Evolutionary conservation across 2,888 invertebrate genomes (phyloP), one percentile per base, ranked within the genome.

Genomic region (Subacronicta megacephala): DNA sequence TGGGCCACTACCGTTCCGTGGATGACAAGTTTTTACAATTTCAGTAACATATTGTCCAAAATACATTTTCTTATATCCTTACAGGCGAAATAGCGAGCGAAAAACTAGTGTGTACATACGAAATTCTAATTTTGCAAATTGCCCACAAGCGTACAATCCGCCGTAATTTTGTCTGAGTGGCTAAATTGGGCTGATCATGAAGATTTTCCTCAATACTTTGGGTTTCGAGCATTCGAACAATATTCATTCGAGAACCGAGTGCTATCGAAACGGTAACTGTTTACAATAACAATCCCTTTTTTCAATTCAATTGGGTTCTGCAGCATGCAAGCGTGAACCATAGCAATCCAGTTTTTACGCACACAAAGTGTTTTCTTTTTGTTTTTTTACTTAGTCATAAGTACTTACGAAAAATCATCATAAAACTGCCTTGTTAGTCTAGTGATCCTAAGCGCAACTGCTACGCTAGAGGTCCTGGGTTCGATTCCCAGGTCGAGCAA

Each of bases 271-370:
- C 55, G 43, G 71, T 54, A 46, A 72, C 59, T 43, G 68, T 29
- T n/a, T 47, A 56, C 53, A 69, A 69, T 69, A 74, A 65, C 77
- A 59, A 75, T 77, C 47, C 64, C n/a, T n/a, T 60, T 74, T 71
- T 57, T 59, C 77, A 60, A 67, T 75, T 63, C 56, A 38, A 17
- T 31, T 45, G 17, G 53, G 57, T 47, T 47, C 52, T 46, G 23
- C 45, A 12, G 57, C 60, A 62, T 61, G 62, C 70, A 53, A 56
- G 60, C 45, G 55, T 40, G 51, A 54, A 63, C 52, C 53, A 13
- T 13, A 46, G 58, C 74, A 74, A 77, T 74, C 66, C 72, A 62
- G 51, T 60, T 77, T 77, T 77, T 74, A 74, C 49, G 51, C 44
- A 17, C 5, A 40, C 44, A 17, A 3, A 40, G 42, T 23, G 38